These are phyloP conservation scores for Drosophila elegans DNA, from an alignment of 1,140 invertebrate species.

Conservation along the genomic window DNA sequence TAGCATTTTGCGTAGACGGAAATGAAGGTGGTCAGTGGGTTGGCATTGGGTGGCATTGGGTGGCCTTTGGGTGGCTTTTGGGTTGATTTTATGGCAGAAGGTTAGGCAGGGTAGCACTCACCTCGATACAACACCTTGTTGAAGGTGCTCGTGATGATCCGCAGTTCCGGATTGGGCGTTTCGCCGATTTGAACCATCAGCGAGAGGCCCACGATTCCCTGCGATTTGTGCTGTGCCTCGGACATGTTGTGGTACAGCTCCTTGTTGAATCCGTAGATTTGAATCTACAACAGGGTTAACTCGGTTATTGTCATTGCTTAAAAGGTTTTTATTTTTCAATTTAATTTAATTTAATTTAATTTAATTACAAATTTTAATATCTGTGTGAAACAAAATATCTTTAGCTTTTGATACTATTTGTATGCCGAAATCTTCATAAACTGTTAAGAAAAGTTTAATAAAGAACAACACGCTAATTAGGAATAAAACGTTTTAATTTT, in stretches of 20 bases:
- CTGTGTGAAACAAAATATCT: too few relatives aligned
- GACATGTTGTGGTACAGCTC: slow-evolving; percentile 98
- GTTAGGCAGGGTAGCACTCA: slow-evolving; percentile 84
- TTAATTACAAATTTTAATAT: too few relatives aligned
- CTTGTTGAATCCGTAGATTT: slow-evolving; percentile 97
- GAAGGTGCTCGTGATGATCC: slow-evolving; percentile 94
- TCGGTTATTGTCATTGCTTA: not conserved
- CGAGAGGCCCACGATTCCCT: slow-evolving; percentile 96
- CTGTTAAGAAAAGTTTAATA: too few relatives aligned
- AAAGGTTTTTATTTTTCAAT: not conserved
- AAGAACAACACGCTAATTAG: too few relatives aligned
- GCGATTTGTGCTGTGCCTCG: slow-evolving; percentile 96
- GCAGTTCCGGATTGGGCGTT: slow-evolving; percentile 92
- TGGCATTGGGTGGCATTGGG: not conserved
- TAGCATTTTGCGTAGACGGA: slow-evolving; percentile 75
- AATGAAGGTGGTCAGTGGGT: slow-evolving; percentile 46
- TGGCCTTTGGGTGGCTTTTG: not conserved
- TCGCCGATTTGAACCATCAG: slow-evolving; percentile 97
- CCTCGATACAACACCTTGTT: slow-evolving; percentile 93
- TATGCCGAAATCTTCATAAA: too few relatives aligned
- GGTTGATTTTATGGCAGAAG: not conserved
- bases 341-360: too few relatives aligned
- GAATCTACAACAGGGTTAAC: slow-evolving; percentile 89
- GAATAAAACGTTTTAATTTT: too few relatives aligned
- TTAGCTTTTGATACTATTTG: too few relatives aligned